These are phyloP conservation scores for Drosophila bocki DNA, from an alignment of 1,140 invertebrate genomes.

Conservation along the genomic window DNA sequence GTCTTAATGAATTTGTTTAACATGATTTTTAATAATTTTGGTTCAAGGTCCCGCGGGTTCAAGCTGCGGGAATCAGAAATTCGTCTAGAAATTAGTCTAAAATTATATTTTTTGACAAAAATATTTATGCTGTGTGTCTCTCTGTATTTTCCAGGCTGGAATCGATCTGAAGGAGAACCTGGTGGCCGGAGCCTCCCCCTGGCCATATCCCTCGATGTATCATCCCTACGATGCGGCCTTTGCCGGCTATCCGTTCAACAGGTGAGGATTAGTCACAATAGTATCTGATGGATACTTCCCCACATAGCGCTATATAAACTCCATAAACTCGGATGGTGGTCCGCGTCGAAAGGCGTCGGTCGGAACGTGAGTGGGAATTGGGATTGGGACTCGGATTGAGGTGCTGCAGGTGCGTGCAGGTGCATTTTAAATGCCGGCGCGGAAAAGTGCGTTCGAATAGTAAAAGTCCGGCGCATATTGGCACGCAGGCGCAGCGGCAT, in stretches of 20 bases:
- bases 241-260: conserved; percentile 95
- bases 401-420: conserved; percentile 48
- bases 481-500: conserved; percentile 53
- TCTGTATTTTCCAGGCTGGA: conserved; percentile 85
- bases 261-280: conserved; percentile 88
- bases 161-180: conserved; percentile 95
- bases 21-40: conserved; percentile 80
- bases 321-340: conserved; percentile 66
- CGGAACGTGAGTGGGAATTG: conserved; percentile 55
- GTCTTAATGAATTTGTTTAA: conserved; percentile 84
- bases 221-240: conserved; percentile 95
- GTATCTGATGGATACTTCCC: conserved; percentile 41
- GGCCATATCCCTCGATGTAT: conserved; percentile 95
- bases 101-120: conserved; percentile 15
- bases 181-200: conserved; percentile 91
- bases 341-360: conserved; percentile 67
- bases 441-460: conserved; percentile 58
- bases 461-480: conserved; percentile 63
- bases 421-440: conserved; percentile 56
- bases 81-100: conserved; percentile 35
- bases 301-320: conserved; percentile 13
- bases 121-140: conserved; percentile 10
- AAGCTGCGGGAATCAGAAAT: conserved; percentile 22
- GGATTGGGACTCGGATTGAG: conserved; percentile 16
- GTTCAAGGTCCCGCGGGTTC: conserved; percentile 75